A percentile compares a stretch with the other conserved stretches of the same genome.
phyloP scores from a whole-genome alignment of 1,140 invertebrate species.

The Drosophila subpulchrella region DNA sequence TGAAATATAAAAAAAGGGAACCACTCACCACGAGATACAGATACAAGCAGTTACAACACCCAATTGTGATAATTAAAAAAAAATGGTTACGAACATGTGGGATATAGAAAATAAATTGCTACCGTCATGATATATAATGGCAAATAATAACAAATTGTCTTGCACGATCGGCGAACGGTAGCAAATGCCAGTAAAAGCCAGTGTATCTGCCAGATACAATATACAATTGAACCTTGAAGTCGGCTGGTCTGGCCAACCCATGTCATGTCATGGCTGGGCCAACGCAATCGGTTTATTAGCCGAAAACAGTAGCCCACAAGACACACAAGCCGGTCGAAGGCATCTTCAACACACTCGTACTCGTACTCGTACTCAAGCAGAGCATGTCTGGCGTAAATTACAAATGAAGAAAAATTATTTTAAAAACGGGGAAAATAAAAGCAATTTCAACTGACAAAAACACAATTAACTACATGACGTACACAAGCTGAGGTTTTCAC shows the following conservation, averaged over 20 bases:
- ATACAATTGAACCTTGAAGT: constrained; percentile 78
- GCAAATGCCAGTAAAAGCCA: constrained; percentile 20
- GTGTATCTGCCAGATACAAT: constrained; percentile 62
- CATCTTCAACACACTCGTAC: constrained; percentile 20
- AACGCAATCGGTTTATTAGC: constrained; percentile 60
- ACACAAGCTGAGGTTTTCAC: constrained; percentile 22
- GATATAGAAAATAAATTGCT: constrained; percentile 53
- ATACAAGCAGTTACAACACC: constrained; percentile 45
- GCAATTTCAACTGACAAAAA: constrained; percentile 73
- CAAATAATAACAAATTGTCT: constrained; percentile 81
- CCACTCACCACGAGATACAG: constrained; percentile 17
- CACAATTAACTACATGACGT: constrained; percentile 68
- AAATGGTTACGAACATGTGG: constrained; percentile 21
- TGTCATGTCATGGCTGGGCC: constrained; percentile 59
- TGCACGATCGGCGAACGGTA: constrained; percentile 42
- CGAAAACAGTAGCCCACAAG: constrained; percentile 36
- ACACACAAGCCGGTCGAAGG: constrained; percentile 15
- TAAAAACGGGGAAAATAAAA: constrained; percentile 26
- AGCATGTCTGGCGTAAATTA: constrained; percentile 41
- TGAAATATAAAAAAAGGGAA: constrained; percentile 28
- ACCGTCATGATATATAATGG: constrained; percentile 77
- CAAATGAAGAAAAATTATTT: constrained; percentile 38
- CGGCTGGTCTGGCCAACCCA: constrained; percentile 28
- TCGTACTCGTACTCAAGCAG: constrained; percentile 12
- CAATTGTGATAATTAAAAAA: constrained; percentile 76